phyloP scores from a whole-genome alignment of 2,113 vertebrate genomes.

The Amblyopsis rosae region DNA sequence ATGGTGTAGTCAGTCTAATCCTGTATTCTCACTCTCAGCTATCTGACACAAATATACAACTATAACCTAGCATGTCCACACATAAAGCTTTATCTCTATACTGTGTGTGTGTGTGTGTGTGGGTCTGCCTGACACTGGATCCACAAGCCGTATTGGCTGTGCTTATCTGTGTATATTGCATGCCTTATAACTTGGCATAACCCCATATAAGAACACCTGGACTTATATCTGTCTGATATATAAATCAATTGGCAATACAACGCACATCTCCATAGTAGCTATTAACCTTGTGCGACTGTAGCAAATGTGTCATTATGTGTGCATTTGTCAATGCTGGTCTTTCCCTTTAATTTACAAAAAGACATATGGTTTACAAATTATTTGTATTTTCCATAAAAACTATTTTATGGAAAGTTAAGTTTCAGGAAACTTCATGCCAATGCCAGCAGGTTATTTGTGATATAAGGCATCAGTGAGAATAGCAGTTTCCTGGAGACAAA shows the following conservation, averaged over 20 bases:
- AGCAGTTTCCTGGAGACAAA: too few relatives aligned
- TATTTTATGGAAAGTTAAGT: too few relatives aligned
- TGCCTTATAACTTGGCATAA: background rate
- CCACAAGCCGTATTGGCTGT: slow-evolving; percentile 42
- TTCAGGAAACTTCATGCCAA: too few relatives aligned
- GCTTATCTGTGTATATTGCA: slow-evolving; percentile 1
- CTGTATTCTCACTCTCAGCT: slow-evolving; percentile 30
- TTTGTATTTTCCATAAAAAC: too few relatives aligned
- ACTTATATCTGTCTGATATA: slow-evolving; percentile 22
- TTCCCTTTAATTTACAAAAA: too few relatives aligned
- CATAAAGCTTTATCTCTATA: slow-evolving; percentile 26
- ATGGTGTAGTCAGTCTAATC: slow-evolving; percentile 15
- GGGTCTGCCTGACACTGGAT: slow-evolving; percentile 33
- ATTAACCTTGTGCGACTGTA: too few relatives aligned
- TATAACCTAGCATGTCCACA: slow-evolving; percentile 29
- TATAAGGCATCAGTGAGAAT: too few relatives aligned
- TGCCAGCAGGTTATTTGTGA: too few relatives aligned
- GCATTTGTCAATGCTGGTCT: too few relatives aligned
- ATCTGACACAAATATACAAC: slow-evolving; percentile 28
- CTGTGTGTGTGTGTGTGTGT: slow-evolving; percentile 32
- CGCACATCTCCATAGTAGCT: too few relatives aligned
- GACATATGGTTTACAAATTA: too few relatives aligned
- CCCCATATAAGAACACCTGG: slow-evolving; percentile 35
- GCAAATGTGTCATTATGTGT: too few relatives aligned
- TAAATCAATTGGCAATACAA: slow-evolving; percentile 8